Percentiles rank a stretch among this genome's conserved stretches.
Evolutionary conservation across 1,140 invertebrate genomes (phyloP).

Genomic region (Lordiphosa clarofinis): DNA sequence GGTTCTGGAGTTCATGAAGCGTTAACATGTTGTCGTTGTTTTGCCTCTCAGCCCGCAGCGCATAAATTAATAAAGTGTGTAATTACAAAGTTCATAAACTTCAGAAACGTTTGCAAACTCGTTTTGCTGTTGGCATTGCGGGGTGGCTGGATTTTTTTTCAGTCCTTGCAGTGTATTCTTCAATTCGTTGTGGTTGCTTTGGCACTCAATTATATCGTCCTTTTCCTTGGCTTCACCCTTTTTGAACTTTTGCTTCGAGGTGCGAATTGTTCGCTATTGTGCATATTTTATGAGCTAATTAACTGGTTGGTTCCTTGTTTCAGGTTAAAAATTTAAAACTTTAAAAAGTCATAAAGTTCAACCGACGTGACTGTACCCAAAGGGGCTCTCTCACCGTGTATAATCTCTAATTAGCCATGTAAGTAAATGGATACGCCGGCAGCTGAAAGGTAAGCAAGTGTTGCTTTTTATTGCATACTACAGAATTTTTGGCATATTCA

Average conservation of each 20-base stretch:
- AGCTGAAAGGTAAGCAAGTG: conserved; percentile 30
- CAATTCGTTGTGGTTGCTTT: conserved; percentile 15
- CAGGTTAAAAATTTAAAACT: conserved; percentile 22
- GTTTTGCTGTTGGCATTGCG: no score
- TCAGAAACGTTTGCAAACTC: conserved; percentile 32
- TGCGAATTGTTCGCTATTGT: conserved; percentile 72
- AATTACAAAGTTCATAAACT: conserved; percentile 78
- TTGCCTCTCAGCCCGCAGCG: conserved; percentile 52
- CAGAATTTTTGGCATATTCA: conserved; percentile 11
- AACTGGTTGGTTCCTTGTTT: conserved; percentile 39
- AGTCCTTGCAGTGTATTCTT: conserved; percentile 1
- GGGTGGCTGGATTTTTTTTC: no score
- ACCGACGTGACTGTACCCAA: conserved; percentile 16
- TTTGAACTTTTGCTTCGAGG: conserved; percentile 49
- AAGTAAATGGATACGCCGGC: conserved; percentile 7
- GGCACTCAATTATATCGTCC: conserved; percentile 65
- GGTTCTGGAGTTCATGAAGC: conserved; percentile 45
- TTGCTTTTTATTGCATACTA: conserved; percentile 45
- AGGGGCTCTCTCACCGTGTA: no score
- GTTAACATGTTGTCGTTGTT: conserved; percentile 57
- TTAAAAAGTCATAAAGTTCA: conserved; percentile 42
- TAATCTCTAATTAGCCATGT: conserved; percentile 46
- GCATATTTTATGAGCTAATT: conserved; percentile 77
- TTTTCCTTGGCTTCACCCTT: conserved; percentile 17
- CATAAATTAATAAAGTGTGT: conserved; percentile 78